Evolutionary conservation across 2,113 vertebrate species (phyloP), one percentile per base, ranked within the genome.

Genomic region (Sceloporus tristichus): DNA sequence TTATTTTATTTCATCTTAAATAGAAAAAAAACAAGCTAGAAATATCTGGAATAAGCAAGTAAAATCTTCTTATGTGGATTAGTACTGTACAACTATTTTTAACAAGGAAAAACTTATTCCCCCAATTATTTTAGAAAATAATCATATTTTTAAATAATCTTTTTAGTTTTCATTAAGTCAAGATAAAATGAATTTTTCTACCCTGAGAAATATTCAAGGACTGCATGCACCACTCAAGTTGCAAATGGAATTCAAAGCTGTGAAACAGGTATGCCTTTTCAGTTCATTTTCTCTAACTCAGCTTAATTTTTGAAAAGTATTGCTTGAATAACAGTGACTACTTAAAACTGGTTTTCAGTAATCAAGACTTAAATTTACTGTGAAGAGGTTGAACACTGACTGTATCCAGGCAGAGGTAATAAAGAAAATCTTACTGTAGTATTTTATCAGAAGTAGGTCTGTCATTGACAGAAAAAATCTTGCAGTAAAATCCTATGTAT

Each of bases 231-330:
- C 98, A 0, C 96, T 99, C 40, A 99, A 99, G 93, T 94, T 99
- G 79, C 98, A 99, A 94, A 99, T 99, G 98, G 99, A 99, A 93
- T 98, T 98, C 95, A 98, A 97, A 91, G 98, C 98, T 65, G 98
- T 97, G 29, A 97, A 97, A 95, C 98, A 98, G 98, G 98, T 98
- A 88, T 19, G 23, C 21, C 65, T 76, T 7, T 65, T 82, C 82
- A 19, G 88, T 10, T 0, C 76, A 9, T 5, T 8, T 10, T 73
- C 76, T 83, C 0, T 73, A 2, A 4, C 9, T 42, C 70, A 40
- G 70, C 42, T 78, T 84, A 14, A 1, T 1, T 54, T 84, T 56
- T 68, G 59, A 16, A 16, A 14, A 1, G 18, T 62, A 4, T 62
- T 62, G 59, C 16, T 18, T 18, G 18, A 62, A 62, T 18, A 62